Evolutionary conservation across 2,888 invertebrate species (phyloP).

Genomic region (Odontomyia ornata): DNA sequence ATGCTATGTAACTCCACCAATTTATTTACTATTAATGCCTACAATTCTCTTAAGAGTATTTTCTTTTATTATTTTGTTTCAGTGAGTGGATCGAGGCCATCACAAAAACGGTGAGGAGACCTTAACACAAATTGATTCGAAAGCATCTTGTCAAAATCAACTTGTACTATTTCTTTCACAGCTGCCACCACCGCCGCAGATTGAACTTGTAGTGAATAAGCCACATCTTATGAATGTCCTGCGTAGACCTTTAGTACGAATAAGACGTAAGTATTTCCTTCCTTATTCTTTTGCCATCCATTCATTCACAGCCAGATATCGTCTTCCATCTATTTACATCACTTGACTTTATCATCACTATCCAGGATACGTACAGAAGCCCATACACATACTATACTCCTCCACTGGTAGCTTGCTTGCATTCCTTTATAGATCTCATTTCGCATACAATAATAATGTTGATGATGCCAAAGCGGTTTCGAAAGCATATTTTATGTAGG

Average conservation of each 20-base stretch:
- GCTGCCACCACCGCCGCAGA: slow-evolving; percentile 78
- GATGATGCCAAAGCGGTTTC: not conserved
- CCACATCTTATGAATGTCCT: slow-evolving; percentile 72
- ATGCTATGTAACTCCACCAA: not conserved
- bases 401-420: no score
- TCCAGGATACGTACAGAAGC: not conserved
- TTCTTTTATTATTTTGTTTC: slow-evolving; percentile 54
- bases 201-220: slow-evolving; percentile 77
- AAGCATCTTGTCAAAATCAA: slow-evolving; percentile 40
- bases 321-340: not conserved
- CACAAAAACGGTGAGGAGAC: slow-evolving; percentile 75
- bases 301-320: slow-evolving; percentile 6
- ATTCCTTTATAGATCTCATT: no score
- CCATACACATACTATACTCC: no score
- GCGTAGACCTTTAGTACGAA: slow-evolving; percentile 71
- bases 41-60: slow-evolving; percentile 26
- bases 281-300: not conserved
- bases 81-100: slow-evolving; percentile 85
- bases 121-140: slow-evolving; percentile 29
- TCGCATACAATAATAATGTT: not conserved
- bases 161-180: slow-evolving; percentile 57
- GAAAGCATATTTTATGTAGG: slow-evolving; percentile 9
- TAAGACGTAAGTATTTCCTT: slow-evolving; percentile 68
- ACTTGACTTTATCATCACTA: not conserved
- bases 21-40: not conserved